Conservation (phyloP, 2,888 invertebrate genomes). For the Cloeon dipterum region DNA sequence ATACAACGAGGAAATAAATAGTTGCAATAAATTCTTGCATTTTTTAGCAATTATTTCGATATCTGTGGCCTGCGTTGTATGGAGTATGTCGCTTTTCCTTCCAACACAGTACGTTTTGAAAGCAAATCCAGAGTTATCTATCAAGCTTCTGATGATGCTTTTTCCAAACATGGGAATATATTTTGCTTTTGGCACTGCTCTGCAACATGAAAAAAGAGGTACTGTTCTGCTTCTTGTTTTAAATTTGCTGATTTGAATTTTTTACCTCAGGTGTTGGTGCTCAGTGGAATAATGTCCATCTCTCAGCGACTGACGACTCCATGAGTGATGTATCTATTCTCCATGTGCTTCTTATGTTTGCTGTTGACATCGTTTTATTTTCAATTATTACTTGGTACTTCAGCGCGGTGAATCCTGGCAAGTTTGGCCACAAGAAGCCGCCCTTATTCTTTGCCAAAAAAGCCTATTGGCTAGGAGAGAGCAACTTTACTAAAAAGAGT, state of each 20-base stretch:
- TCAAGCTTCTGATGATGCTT: conserved; percentile 10
- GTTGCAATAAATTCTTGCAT: no score
- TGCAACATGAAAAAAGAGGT: conserved; percentile 11
- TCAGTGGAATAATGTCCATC: conserved; percentile 16
- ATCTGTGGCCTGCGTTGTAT: conserved; percentile 12
- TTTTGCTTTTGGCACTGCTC: conserved; percentile 12
- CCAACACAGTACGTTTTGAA: conserved; percentile 9
- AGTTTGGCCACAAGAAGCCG: conserved; percentile 25
- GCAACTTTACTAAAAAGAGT: no score
- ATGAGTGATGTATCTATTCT: conserved; percentile 3
- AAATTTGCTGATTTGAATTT: no score
- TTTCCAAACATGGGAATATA: conserved; percentile 13
- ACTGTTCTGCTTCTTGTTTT: no score
- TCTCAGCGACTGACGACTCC: conserved; percentile 9
- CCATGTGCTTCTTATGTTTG: conserved; percentile 8
- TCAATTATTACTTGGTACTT: conserved; percentile 24
- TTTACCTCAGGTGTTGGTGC: conserved; percentile 16
- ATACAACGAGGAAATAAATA: no score
- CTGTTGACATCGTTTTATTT: conserved; percentile 16
- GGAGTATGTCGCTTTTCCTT: conserved; percentile 11
- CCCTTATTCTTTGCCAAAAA: conserved; percentile 26
- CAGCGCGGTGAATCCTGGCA: conserved; percentile 26
- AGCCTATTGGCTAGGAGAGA: conserved; percentile 7
- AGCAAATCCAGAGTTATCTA: conserved; percentile 8
- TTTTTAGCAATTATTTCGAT: conserved; percentile 14